phyloP scores from a whole-genome alignment of 1,140 invertebrate species.

The Microplitis demolitor region DNA sequence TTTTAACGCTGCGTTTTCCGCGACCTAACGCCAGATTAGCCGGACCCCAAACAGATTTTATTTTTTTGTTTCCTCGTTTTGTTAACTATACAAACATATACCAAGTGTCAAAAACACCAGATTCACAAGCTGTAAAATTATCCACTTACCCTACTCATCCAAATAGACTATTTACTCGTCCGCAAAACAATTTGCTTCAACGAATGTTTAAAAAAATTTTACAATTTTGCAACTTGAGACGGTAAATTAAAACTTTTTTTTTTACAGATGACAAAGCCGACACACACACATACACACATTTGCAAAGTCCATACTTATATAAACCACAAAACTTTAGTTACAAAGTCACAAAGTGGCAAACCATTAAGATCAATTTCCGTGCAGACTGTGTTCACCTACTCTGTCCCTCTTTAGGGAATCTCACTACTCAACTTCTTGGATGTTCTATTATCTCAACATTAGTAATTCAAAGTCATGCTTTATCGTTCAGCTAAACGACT shows the following conservation, averaged over 20 bases:
- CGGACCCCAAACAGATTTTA: constrained; percentile 48
- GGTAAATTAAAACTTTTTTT: no score
- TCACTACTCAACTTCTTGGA: not conserved
- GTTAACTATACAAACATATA: not conserved
- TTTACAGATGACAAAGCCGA: no score
- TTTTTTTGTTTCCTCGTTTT: constrained; percentile 9
- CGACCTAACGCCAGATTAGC: constrained; percentile 50
- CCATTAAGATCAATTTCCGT: constrained; percentile 9
- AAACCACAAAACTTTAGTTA: not conserved
- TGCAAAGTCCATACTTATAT: no score
- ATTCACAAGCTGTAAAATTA: not conserved
- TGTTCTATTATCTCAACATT: constrained; percentile 10
- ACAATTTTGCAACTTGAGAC: no score
- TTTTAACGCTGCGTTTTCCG: constrained; percentile 55
- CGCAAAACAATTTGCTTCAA: no score
- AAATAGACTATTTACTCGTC: no score
- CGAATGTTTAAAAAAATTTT: no score
- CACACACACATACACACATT: no score
- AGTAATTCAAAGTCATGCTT: constrained; percentile 2
- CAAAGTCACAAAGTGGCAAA: constrained; percentile 1
- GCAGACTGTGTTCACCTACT: not conserved
- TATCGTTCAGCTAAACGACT: not conserved
- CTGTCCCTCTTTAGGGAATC: not conserved
- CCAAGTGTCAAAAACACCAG: not conserved
- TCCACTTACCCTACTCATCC: no score